A percentile compares a stretch with the other conserved stretches of the same genome.
phyloP scores from a whole-genome alignment of 2,888 invertebrate species.

The Plagodis pulveraria region DNA sequence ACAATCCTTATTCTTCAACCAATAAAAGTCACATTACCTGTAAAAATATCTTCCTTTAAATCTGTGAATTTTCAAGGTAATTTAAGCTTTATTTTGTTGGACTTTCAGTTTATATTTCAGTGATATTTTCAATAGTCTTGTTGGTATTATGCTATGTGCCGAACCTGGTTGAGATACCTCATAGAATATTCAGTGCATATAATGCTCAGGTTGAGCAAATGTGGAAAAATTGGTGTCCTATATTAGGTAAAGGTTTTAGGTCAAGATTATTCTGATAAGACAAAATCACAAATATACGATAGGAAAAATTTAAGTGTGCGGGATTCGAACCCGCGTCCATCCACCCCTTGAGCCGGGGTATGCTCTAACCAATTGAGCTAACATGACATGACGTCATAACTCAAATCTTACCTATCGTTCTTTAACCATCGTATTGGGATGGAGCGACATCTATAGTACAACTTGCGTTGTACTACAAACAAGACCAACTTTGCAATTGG shows the following conservation, averaged over 20 bases:
- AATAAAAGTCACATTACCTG: slow-evolving; percentile 38
- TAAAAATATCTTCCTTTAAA: slow-evolving; percentile 32
- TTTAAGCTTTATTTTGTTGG: slow-evolving; percentile 12
- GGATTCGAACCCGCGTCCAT: no score
- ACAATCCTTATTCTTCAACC: slow-evolving; percentile 31
- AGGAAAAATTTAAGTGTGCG: no score
- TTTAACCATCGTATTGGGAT: no score
- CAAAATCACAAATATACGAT: no score
- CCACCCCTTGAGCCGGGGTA: no score
- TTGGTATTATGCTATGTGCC: slow-evolving; percentile 18
- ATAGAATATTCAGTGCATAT: slow-evolving; percentile 38
- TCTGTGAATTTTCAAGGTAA: slow-evolving; percentile 7
- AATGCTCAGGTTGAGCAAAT: slow-evolving; percentile 28
- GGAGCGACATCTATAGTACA: no score
- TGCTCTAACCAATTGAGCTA: no score
- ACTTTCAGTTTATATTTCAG: slow-evolving; percentile 15
- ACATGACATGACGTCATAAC: no score
- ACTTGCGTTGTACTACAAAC: no score
- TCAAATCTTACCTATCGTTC: no score
- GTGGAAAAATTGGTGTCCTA: slow-evolving; percentile 17
- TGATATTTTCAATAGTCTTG: background rate
- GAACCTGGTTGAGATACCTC: slow-evolving; percentile 21
- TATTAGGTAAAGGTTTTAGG: background rate
- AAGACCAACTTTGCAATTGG: no score
- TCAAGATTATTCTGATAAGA: no score